Percentiles rank a stretch among this genome's conserved stretches.
phyloP scores from a whole-genome alignment of 1,140 invertebrate species.

The Episyrphus balteatus region DNA sequence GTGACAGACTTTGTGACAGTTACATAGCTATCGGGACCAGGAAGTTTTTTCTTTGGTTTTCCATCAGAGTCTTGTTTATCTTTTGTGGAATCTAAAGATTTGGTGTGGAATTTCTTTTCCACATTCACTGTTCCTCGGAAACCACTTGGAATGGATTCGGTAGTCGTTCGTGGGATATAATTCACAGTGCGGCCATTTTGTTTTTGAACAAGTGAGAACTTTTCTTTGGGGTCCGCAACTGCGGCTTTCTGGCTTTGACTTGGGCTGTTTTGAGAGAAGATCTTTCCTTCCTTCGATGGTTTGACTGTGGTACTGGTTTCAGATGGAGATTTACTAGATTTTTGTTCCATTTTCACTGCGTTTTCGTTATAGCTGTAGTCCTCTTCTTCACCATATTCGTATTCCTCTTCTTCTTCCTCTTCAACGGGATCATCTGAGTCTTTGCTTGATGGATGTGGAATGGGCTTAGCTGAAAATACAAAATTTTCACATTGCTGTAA shows the following conservation, averaged over 20 bases:
- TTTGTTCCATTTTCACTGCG: constrained; percentile 21
- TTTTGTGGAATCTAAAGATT: constrained; percentile 26
- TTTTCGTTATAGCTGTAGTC: constrained; percentile 28
- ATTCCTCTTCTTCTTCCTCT: constrained; percentile 38
- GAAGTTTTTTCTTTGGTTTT: constrained; percentile 30
- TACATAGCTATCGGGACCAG: constrained; percentile 44
- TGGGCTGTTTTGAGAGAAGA: constrained; percentile 20
- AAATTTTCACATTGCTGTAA: too few species aligned
- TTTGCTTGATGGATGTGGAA: constrained; percentile 2
- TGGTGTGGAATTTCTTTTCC: constrained; percentile 34
- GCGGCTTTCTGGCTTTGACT: constrained; percentile 31
- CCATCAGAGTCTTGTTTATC: constrained; percentile 37
- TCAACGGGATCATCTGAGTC: constrained; percentile 31
- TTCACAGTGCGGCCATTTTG: constrained; percentile 26
- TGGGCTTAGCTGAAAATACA: too few species aligned
- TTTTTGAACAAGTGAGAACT: constrained; percentile 26
- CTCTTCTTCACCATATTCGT: constrained; percentile 42
- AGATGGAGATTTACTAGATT: constrained; percentile 7
- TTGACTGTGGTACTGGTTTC: constrained; percentile 2
- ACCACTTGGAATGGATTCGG: constrained; percentile 26
- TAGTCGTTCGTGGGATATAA: constrained; percentile 20
- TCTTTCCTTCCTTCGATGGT: constrained; percentile 11
- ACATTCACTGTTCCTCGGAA: constrained; percentile 35
- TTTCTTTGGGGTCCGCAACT: constrained; percentile 23
- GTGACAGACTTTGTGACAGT: constrained; percentile 68